Conservation (phyloP, 2,113 vertebrate species). For the Rhabdornis inornatus region DNA sequence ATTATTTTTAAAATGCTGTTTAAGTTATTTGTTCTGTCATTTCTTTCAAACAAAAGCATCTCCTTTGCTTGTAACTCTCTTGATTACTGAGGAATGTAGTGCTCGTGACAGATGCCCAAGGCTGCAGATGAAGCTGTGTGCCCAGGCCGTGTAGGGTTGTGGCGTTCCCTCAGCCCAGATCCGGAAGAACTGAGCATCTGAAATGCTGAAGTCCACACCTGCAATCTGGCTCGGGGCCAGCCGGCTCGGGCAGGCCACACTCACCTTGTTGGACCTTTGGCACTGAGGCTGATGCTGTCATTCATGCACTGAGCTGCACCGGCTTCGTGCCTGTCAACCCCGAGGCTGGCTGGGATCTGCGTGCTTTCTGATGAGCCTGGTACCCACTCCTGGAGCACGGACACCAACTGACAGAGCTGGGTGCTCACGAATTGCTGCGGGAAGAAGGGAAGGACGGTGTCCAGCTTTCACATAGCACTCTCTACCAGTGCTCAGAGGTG, state of each 20-base stretch:
- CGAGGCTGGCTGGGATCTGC: not conserved
- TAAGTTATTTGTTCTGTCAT: not conserved
- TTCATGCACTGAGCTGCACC: not conserved
- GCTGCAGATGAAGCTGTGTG: not conserved
- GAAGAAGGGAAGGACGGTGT: not conserved
- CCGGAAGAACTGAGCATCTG: not conserved
- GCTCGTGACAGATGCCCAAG: not conserved
- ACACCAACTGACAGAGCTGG: not conserved
- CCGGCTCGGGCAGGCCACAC: not conserved
- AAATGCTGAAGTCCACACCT: not conserved
- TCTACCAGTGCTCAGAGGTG: not conserved
- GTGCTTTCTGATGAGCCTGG: not conserved
- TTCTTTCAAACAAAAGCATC: not conserved
- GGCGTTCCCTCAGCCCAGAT: not conserved
- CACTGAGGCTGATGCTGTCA: not conserved
- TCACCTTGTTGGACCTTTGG: not conserved
- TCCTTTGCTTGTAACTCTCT: not conserved
- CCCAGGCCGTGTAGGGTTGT: not conserved
- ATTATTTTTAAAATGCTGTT: not conserved
- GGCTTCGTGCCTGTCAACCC: not conserved
- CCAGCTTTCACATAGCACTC: not conserved
- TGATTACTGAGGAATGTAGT: not conserved
- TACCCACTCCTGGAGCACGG: fast-evolving
- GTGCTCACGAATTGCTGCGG: not conserved
- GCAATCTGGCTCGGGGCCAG: not conserved